Evolutionary conservation across 2,797 vertebrate species (phyloP), one percentile per base, ranked within the genome.

Genomic region (Sebastes matsubarae): DNA sequence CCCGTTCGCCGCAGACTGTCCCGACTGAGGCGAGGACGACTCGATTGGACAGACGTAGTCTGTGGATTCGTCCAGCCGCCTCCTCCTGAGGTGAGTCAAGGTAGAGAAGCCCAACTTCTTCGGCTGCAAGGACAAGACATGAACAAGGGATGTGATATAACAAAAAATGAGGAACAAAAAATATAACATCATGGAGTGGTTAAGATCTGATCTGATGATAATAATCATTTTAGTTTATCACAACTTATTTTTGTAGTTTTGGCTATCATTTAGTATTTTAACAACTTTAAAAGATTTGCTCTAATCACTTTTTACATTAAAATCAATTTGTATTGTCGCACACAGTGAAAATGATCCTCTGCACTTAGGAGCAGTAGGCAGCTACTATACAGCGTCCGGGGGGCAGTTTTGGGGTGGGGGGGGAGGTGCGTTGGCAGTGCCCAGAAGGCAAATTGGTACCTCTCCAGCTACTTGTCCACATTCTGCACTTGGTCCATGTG

Each of bases 71-170:
- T 99, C 98, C 1, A 96, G 91, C 38, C 97, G 97, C 93, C 97
- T 96, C 92, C 97, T 97, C 84, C 98, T 93, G 67, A 99, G 96
- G 79, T 99, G 97, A 78, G 98, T 96, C 86, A 99, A 96, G 91
- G 97, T 97, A 2, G 98, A 97, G 94, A 99, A 98, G 77, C 97
- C 97, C 68, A 97, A 93, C 93, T 99, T 99, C 95, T 97, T 99
- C 58, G 97, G 97, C 99, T 99, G 92, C 86, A 93, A 91, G 1
- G 75, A 74, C 66, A 65, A 57, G 50, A 66, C 6, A 74, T 6
- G 2, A 4, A n/a, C 63, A 36, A 58, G 9, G 1, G 29, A 72
- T 4, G 12, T 58, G n/a, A 77, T 57, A 55, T n/a, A n/a, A n/a
- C n/a, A n/a, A n/a, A n/a, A n/a, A n/a, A n/a, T n/a, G n/a, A n/a